Evolutionary conservation across 2,113 vertebrate species (phyloP).

Genomic region (Carollia perspicillata): DNA sequence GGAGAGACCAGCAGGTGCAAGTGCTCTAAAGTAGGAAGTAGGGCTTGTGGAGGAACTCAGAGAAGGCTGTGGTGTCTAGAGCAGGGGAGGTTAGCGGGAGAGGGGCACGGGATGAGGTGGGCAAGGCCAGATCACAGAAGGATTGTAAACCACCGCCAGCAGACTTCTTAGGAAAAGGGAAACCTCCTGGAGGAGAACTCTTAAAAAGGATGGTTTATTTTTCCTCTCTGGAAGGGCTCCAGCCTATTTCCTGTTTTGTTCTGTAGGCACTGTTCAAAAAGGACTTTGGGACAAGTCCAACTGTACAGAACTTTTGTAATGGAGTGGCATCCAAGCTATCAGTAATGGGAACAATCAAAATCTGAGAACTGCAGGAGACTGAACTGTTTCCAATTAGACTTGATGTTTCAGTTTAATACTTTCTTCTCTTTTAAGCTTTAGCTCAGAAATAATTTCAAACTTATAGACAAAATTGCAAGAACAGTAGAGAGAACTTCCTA

Average conservation of each 20-base stretch:
- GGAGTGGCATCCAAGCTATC: neutral
- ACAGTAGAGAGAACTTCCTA: neutral
- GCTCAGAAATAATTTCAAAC: neutral
- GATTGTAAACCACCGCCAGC: neutral
- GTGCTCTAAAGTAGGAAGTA: neutral
- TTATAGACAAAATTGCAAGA: neutral
- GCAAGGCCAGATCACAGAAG: neutral
- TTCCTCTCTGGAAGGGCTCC: neutral
- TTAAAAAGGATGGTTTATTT: constrained; percentile 9
- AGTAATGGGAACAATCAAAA: neutral
- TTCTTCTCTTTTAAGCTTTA: neutral
- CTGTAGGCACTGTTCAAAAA: neutral
- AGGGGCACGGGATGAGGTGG: too few species aligned
- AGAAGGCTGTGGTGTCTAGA: neutral
- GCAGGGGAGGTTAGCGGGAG: too few species aligned
- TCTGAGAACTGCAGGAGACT: neutral
- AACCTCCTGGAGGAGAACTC: neutral
- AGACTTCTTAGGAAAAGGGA: neutral
- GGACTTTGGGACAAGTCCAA: neutral
- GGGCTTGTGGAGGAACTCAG: neutral
- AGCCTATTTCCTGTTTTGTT: neutral
- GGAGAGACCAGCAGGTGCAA: neutral
- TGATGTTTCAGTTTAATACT: neutral
- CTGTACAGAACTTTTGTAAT: neutral
- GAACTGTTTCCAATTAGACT: neutral